A percentile compares a stretch with the other conserved stretches of the same genome.
These are phyloP conservation scores for Nemapogon koenigi DNA, from an alignment of 2,888 invertebrate species.

Conservation along the genomic window DNA sequence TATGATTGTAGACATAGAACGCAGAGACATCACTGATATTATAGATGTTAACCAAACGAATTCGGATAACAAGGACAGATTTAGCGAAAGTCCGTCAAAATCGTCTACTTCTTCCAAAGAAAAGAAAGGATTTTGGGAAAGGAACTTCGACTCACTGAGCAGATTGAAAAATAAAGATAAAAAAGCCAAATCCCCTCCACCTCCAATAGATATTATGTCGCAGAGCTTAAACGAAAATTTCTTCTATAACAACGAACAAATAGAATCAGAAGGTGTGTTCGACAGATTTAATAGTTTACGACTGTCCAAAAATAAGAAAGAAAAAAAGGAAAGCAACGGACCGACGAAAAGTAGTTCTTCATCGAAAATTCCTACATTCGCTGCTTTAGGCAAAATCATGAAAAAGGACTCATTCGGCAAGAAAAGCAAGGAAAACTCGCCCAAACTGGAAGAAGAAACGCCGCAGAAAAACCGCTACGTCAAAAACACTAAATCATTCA, in stretches of 20 bases:
- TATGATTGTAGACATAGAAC: constrained; percentile 57
- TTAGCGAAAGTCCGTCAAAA: constrained; percentile 46
- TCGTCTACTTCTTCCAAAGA: constrained; percentile 47
- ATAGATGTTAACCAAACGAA: constrained; percentile 15
- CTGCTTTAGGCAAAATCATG: constrained; percentile 41
- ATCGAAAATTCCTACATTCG: constrained; percentile 56
- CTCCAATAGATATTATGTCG: constrained; percentile 56
- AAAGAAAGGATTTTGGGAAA: constrained; percentile 62
- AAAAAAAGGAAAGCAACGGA: constrained; percentile 34
- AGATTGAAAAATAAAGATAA: constrained; percentile 36
- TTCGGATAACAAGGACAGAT: constrained; percentile 19
- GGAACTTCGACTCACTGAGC: constrained; percentile 58
- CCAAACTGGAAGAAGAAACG: constrained; percentile 25
- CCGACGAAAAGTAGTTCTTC: constrained; percentile 50
- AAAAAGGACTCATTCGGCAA: constrained; percentile 53
- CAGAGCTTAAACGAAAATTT: constrained; percentile 62
- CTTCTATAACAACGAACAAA: constrained; percentile 51
- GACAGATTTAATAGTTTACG: constrained; percentile 53
- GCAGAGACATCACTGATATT: constrained; percentile 32
- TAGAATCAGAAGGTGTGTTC: constrained; percentile 43
- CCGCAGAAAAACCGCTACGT: constrained; percentile 42
- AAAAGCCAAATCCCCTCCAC: constrained; percentile 41
- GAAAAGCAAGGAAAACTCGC: constrained; percentile 32
- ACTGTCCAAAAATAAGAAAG: constrained; percentile 39
- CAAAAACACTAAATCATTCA: constrained; percentile 38